phyloP scores from a whole-genome alignment of 2,797 vertebrate species.

The Merluccius polli region DNA sequence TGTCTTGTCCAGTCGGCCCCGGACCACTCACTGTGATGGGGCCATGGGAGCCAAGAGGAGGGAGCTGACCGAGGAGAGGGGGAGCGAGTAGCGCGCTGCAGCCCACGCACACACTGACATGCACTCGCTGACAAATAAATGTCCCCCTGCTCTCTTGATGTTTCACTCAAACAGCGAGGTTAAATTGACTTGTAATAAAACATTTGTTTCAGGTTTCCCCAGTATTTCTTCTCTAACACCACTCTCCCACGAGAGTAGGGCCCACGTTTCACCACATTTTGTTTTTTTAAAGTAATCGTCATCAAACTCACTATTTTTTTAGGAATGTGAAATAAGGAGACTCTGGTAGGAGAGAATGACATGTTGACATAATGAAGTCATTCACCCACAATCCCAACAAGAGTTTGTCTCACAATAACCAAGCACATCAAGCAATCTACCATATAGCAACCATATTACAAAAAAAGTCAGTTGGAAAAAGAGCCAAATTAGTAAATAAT shows the following conservation, averaged over 20 bases:
- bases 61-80: conserved; percentile 61
- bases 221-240: neutral
- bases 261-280: conserved; percentile 28
- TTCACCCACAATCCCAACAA: conserved; percentile 38
- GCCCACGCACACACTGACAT: conserved; percentile 43
- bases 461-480: conserved; percentile 7
- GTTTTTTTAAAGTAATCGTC: conserved; percentile 25
- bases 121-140: conserved; percentile 50
- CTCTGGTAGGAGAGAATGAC: conserved; percentile 54
- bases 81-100: conserved; percentile 54
- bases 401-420: conserved; percentile 36
- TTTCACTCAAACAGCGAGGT: conserved; percentile 41
- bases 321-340: conserved; percentile 46
- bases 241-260: conserved; percentile 15
- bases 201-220: neutral
- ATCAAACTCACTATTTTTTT: conserved; percentile 33
- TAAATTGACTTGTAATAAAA: conserved; percentile 8
- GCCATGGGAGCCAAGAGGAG: conserved; percentile 65
- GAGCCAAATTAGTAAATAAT: conserved; percentile 3
- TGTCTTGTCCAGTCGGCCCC: conserved; percentile 72
- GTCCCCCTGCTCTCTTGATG: conserved; percentile 57
- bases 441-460: conserved; percentile 26
- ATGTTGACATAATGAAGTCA: conserved; percentile 47
- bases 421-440: conserved; percentile 18
- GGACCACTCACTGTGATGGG: conserved; percentile 63